Evolutionary conservation across 2,113 vertebrate species (phyloP), one percentile per base, ranked within the genome.

Genomic region (Haemorhous mexicanus): DNA sequence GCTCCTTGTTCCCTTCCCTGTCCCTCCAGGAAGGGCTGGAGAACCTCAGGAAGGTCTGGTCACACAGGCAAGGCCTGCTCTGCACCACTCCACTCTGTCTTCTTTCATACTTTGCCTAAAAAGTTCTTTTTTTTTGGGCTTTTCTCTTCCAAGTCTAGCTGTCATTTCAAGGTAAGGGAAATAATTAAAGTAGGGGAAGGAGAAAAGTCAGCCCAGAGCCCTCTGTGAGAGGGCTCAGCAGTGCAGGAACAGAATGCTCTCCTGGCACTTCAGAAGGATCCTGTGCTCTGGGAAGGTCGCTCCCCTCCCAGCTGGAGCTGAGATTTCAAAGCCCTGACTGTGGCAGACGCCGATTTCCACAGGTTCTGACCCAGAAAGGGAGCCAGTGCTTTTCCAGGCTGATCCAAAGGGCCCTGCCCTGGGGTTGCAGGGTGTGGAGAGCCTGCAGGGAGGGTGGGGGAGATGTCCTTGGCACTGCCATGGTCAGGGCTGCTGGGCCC

Each of bases 1-100:
- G 46, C 7, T 76, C 1, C 0, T 47, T n/a, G 6, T 1, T 85
- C 17, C 14, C 16, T 75, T 69, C 32, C 16, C 5, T 7, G 23
- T n/a, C 16, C 44, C n/a, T 79, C 24, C 24, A 7, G 33, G 49
- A 84, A 75, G 61, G 21, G 18, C 47, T 76, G 87, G 39, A 82
- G 53, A 61, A 32, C 22, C 15, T 75, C n/a, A 61, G 53, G 24
- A 84, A 27, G 16, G 21, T 70, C 50, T 39, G 63, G 9, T 23
- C 55, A 59, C 64, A 26, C 7, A 37, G 49, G 58, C 80, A 37
- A 33, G 16, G 13, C 35, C 22, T 70, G 52, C 30, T 61, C 81
- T 84, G 74, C 44, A 59, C 11, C 13, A 18, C n/a, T n/a, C 35
- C 5, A 1, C n/a, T 69, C 20, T 1, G 3, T 10, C 86, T 76